These are phyloP conservation scores for Lordiphosa mommai DNA, from an alignment of 1,140 invertebrate genomes.

Conservation along the genomic window DNA sequence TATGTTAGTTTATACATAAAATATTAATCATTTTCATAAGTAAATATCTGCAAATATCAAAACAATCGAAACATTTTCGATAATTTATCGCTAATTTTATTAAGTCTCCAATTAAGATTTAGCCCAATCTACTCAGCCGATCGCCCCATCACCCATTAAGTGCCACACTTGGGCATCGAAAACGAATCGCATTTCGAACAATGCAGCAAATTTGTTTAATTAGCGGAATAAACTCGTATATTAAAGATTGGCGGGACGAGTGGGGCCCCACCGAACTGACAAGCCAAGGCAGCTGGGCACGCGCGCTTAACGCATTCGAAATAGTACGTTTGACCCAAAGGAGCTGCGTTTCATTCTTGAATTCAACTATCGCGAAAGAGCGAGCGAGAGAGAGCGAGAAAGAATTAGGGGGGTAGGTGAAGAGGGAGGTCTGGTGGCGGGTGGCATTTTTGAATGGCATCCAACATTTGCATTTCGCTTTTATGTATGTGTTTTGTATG, in stretches of 20 bases:
- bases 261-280: conserved; percentile 30
- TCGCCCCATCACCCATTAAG: no score
- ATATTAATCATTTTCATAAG: no score
- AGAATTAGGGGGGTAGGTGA: not conserved
- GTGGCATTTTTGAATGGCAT: conserved; percentile 50
- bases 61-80: no score
- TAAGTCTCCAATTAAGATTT: no score
- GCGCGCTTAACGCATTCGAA: conserved; percentile 37
- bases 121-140: no score
- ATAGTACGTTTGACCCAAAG: not conserved
- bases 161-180: no score
- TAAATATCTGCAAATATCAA: no score
- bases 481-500: no score
- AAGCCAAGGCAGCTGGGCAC: conserved; percentile 70
- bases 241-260: conserved; percentile 31
- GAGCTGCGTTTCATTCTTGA: not conserved
- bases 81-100: no score
- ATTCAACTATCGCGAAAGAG: not conserved
- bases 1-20: no score
- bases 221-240: conserved; percentile 50
- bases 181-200: conserved; percentile 27
- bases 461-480: conserved; percentile 24
- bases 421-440: not conserved
- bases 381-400: not conserved
- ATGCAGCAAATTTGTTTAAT: conserved; percentile 70